A percentile compares a stretch with the other conserved stretches of the same genome.
These are phyloP conservation scores for Druceiella hillmani DNA, from an alignment of 2,888 invertebrate genomes.

Conservation along the genomic window DNA sequence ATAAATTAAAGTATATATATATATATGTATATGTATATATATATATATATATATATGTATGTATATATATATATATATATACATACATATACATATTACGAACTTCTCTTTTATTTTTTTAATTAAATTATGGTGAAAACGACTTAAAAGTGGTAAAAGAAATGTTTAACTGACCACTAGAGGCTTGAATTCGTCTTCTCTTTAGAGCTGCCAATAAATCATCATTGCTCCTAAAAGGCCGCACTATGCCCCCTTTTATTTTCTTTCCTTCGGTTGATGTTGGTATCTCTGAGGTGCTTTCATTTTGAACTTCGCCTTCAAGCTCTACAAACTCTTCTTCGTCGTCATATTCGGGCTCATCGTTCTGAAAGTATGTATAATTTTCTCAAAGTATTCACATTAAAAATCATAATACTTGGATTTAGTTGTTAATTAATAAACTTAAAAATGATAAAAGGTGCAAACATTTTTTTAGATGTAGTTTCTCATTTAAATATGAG, in stretches of 20 bases:
- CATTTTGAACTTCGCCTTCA: conserved; percentile 39
- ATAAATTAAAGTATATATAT: no score
- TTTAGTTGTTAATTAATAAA: no score
- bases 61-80: no score
- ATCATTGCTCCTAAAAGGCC: conserved; percentile 75
- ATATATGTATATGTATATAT: no score
- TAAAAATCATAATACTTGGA: no score
- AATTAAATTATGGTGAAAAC: background rate
- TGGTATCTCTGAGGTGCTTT: conserved; percentile 49
- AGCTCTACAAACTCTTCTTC: conserved; percentile 46
- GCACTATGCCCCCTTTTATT: conserved; percentile 58
- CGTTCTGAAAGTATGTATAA: no score
- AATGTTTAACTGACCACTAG: conserved; percentile 44
- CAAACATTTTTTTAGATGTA: no score
- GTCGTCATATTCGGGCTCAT: conserved; percentile 52
- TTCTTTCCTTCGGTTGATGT: conserved; percentile 68
- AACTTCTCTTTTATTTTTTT: background rate
- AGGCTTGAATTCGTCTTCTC: conserved; percentile 64
- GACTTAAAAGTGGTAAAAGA: background rate
- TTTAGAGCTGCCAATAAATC: conserved; percentile 69
- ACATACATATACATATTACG: background rate
- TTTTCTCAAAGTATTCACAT: no score
- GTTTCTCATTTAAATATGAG: no score
- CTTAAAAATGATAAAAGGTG: no score
- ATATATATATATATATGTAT: no score